Percentiles rank a stretch among this genome's conserved stretches.
Conservation (phyloP, 1,140 invertebrate genomes). For the Trinorchestia longiramus region DNA sequence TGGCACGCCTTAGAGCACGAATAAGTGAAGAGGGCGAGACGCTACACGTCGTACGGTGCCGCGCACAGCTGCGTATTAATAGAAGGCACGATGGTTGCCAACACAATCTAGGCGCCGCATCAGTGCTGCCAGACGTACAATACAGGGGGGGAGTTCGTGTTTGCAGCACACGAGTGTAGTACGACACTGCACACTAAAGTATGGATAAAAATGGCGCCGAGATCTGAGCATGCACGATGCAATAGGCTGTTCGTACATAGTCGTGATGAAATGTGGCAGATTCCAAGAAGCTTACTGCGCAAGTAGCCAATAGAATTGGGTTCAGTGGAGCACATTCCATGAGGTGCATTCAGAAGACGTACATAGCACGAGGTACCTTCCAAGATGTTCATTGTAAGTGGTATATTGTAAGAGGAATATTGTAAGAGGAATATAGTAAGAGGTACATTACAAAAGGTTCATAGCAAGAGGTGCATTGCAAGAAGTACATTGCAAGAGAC, state of each 20-base stretch:
- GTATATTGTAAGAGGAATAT: too few relatives aligned
- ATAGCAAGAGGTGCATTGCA: too few relatives aligned
- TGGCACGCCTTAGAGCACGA: not conserved
- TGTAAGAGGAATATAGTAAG: too few relatives aligned
- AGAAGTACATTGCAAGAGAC: too few relatives aligned
- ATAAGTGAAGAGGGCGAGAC: not conserved
- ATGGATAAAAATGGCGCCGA: not conserved
- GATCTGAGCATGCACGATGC: not conserved
- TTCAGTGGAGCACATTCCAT: too few relatives aligned
- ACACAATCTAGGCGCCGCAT: not conserved
- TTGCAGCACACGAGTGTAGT: not conserved
- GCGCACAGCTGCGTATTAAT: not conserved
- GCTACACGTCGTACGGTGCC: too few relatives aligned
- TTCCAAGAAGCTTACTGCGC: not conserved
- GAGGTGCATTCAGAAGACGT: too few relatives aligned
- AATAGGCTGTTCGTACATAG: not conserved
- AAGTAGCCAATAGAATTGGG: too few relatives aligned
- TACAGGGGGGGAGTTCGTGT: not conserved
- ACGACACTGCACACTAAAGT: not conserved
- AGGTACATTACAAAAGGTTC: too few relatives aligned
- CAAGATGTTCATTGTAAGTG: too few relatives aligned
- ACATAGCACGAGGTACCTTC: too few relatives aligned
- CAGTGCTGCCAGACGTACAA: not conserved
- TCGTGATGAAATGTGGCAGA: not conserved
- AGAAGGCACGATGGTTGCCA: not conserved